Conservation (phyloP, 2,113 vertebrate genomes). For the Urocitellus parryii region DNA sequence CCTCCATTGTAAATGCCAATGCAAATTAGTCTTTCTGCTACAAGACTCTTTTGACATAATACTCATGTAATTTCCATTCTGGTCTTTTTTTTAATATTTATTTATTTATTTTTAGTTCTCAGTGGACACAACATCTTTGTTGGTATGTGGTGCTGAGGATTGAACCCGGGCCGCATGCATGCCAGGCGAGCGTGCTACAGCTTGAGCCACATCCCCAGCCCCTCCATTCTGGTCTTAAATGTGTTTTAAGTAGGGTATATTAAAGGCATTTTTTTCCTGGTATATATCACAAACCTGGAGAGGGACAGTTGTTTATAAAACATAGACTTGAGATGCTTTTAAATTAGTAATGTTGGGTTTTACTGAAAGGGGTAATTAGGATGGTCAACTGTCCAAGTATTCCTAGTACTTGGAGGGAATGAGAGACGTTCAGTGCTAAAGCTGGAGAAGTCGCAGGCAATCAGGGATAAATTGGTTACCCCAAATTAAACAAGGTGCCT, state of each 20-base stretch:
- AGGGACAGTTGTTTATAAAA: constrained; percentile 54
- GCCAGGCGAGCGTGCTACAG: no score
- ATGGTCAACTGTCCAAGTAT: neutral
- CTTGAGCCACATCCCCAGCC: no score
- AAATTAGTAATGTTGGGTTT: neutral
- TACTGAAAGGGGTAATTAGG: neutral
- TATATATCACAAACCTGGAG: neutral
- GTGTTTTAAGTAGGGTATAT: constrained; percentile 64
- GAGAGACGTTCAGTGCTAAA: neutral
- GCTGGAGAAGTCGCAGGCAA: neutral
- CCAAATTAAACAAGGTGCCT: neutral
- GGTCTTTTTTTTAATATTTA: no score
- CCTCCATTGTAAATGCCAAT: constrained; percentile 80
- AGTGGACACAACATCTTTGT: no score
- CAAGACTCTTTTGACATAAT: constrained; percentile 66
- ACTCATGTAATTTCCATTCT: constrained; percentile 72
- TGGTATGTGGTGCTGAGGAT: no score
- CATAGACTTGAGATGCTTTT: neutral
- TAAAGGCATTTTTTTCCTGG: constrained; percentile 17
- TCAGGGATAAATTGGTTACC: neutral
- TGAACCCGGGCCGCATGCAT: no score
- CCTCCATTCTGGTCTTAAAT: constrained; percentile 73
- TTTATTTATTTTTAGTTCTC: no score
- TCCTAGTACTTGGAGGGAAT: neutral
- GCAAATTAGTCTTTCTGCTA: constrained; percentile 76